Base-by-base conservation (phyloP, 2,113 vertebrate genomes). In the Loxodonta africana region DNA sequence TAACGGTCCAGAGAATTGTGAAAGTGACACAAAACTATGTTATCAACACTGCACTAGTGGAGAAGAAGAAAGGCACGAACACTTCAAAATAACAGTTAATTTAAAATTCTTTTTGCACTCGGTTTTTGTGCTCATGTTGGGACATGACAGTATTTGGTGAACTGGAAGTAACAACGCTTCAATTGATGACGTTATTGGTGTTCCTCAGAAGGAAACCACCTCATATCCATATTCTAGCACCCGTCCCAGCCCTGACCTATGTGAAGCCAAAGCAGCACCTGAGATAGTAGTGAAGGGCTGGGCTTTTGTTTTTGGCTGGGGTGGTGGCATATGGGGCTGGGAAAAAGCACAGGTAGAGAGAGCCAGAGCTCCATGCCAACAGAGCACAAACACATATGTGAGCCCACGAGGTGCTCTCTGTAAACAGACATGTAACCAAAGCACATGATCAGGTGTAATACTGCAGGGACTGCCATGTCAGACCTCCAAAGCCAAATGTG, bases 41-140 rank as follows among this genome's bases (percentile, higher is more conserved):
- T 80, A 25, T 57, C 4, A 5, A 9, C 37, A 53, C 23, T 18
- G 17, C 44, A 53, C 44, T 51, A 41, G 82, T 23, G 33, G 57
- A 37, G 71, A 73, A 51, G 85, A 91, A 93, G 90, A 93, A 44
- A 77, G 46, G 30, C 26, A 44, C 17, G 57, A 91, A 62, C 30
- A 87, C 41, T 81, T 93, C 48, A 71, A 76, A 83, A 77, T 84
- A 81, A 76, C n/a, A 33, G 91, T 21, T 83, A 74, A 86, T 44
- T 90, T 62, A 51, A 89, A 96, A 91, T 81, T 71, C 89, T 85
- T 30, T 51, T 65, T 21, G 26, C 62, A 69, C 26, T 74, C 83
- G 73, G 62, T 28, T 92, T 92, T 76, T 91, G 53, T 73, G 57
- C 87, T 93, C 83, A 48, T 2, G 5, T n/a, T 30, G 63, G 74